Conservation (phyloP, 2,113 vertebrate genomes). For the Picathartes gymnocephalus region DNA sequence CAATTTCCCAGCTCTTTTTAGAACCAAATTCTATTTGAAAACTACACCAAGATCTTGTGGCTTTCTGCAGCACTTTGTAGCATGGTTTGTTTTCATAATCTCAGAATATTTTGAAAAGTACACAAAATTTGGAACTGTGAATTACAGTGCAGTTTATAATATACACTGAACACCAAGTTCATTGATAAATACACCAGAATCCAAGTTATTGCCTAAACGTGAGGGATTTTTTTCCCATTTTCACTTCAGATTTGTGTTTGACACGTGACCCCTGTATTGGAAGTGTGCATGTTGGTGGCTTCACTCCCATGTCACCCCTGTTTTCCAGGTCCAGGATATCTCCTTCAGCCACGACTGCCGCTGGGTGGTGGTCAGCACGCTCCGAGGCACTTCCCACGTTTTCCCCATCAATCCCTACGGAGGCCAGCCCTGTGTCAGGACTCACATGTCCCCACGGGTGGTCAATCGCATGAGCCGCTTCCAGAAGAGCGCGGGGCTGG, state of each 20-base stretch:
- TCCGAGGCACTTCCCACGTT: conserved; percentile 93
- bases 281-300: rapidly evolving
- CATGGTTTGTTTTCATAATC: background rate
- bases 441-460: conserved; percentile 94
- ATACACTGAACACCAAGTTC: background rate
- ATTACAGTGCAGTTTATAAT: background rate
- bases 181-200: background rate
- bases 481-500: conserved; percentile 95
- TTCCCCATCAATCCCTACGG: conserved; percentile 97
- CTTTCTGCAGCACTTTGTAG: background rate
- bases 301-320: rapidly evolving
- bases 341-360: conserved; percentile 97
- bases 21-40: conserved; percentile 12
- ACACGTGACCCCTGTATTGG: rapidly evolving
- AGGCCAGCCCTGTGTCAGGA: conserved; percentile 90
- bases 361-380: conserved; percentile 96
- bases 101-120: background rate
- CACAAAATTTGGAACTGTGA: background rate
- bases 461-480: conserved; percentile 98
- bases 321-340: conserved; percentile 92
- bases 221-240: background rate
- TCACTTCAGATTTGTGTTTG: background rate
- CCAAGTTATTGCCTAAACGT: background rate
- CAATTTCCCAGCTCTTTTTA: conserved; percentile 2
- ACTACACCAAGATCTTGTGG: background rate